Conservation (phyloP, 2,888 invertebrate species). For the Microctonus brassicae region DNA sequence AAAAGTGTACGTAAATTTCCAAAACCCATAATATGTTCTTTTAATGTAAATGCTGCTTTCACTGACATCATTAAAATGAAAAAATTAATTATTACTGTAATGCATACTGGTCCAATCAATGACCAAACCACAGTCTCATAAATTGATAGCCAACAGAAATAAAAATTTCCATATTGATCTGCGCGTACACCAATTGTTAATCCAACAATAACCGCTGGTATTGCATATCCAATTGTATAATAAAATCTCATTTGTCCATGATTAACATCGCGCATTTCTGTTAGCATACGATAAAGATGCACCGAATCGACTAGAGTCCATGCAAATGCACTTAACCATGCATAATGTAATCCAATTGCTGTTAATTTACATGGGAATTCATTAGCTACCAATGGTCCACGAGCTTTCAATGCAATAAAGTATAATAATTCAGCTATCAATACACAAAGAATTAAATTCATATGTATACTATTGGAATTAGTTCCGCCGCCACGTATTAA, state of each 20-base stretch:
- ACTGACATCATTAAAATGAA: conserved; percentile 87
- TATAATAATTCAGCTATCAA: conserved; percentile 89
- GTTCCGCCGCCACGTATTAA: conserved; percentile 87
- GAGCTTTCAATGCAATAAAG: conserved; percentile 87
- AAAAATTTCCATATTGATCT: conserved; percentile 94
- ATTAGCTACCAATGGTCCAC: conserved; percentile 83
- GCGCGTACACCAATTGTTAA: conserved; percentile 92
- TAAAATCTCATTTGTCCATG: conserved; percentile 94
- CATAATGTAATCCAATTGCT: conserved; percentile 92
- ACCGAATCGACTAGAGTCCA: conserved; percentile 95
- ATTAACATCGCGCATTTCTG: conserved; percentile 96
- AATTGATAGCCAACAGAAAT: conserved; percentile 95
- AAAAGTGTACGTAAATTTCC: conserved; percentile 80
- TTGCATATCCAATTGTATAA: conserved; percentile 91
- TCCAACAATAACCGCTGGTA: conserved; percentile 91
- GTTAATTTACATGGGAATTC: conserved; percentile 91
- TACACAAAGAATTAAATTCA: conserved; percentile 92
- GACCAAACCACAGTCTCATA: conserved; percentile 97
- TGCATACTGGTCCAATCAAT: conserved; percentile 90
- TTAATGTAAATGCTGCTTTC: conserved; percentile 89
- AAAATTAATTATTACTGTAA: conserved; percentile 83
- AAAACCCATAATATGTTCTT: conserved; percentile 89
- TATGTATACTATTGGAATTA: conserved; percentile 94
- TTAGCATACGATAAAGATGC: conserved; percentile 93
- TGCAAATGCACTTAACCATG: conserved; percentile 90